phyloP scores from a whole-genome alignment of 1,140 invertebrate genomes.

The Pachypsylla venusta region DNA sequence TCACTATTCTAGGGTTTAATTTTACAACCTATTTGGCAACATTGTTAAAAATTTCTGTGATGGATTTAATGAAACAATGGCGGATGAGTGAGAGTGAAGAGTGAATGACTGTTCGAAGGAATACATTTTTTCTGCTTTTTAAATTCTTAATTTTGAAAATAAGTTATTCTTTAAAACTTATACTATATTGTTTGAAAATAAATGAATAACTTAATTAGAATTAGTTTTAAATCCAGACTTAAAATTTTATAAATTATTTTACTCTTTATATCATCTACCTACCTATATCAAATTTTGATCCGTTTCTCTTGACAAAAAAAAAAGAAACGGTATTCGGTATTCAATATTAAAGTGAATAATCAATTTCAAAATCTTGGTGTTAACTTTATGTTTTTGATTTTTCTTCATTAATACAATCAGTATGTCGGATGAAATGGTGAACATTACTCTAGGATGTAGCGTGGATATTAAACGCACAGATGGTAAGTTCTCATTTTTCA shows the following conservation, averaged over 20 bases:
- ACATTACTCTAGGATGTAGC: not conserved
- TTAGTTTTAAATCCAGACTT: conserved; percentile 7
- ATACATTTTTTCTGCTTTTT: too few relatives aligned
- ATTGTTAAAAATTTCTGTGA: too few relatives aligned
- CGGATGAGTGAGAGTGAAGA: too few relatives aligned
- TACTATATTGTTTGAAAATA: too few relatives aligned
- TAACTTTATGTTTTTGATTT: not conserved
- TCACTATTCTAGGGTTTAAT: too few relatives aligned
- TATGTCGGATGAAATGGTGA: not conserved
- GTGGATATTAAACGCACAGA: conserved; percentile 7
- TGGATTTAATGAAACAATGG: too few relatives aligned
- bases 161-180: too few relatives aligned
- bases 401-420: not conserved
- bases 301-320: not conserved
- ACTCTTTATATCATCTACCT: not conserved
- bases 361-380: not conserved
- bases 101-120: too few relatives aligned
- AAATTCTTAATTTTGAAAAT: too few relatives aligned
- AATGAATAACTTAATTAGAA: conserved; percentile 4
- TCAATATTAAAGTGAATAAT: not conserved
- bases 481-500: not conserved
- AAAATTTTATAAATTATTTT: not conserved
- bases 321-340: not conserved
- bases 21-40: too few relatives aligned
- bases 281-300: not conserved